These are phyloP conservation scores for Pelobates cultripes DNA, from an alignment of 2,797 vertebrate species.

Conservation along the genomic window DNA sequence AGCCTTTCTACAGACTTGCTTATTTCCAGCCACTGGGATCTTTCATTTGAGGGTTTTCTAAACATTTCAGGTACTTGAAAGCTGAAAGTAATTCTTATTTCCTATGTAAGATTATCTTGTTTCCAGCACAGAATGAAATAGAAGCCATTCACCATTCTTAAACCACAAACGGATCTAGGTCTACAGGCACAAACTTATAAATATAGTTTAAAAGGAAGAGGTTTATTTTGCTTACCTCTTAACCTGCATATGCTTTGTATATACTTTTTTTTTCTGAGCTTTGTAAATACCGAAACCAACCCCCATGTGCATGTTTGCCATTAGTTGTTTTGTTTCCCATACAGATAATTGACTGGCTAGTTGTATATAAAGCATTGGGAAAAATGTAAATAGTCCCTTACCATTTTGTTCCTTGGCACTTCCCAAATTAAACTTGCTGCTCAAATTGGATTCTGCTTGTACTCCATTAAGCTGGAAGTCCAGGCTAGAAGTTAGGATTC, in stretches of 20 bases:
- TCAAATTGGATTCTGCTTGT: conserved; percentile 86
- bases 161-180: conserved; percentile 64
- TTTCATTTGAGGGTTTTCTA: conserved; percentile 81
- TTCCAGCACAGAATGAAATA: conserved; percentile 78
- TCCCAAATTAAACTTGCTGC: conserved; percentile 86
- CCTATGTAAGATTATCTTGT: conserved; percentile 82
- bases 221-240: conserved; percentile 20
- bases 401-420: conserved; percentile 92
- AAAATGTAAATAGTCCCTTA: conserved; percentile 65
- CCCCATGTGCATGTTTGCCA: conserved; percentile 8
- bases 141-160: conserved; percentile 73
- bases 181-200: conserved; percentile 54
- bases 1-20: conserved; percentile 81
- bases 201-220: not conserved
- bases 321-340: conserved; percentile 7
- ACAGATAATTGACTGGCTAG: not conserved
- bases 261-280: conserved; percentile 24
- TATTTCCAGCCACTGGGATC: conserved; percentile 80
- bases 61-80: conserved; percentile 90
- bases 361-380: conserved; percentile 26
- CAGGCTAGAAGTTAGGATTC: conserved; percentile 83
- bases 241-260: conserved; percentile 26
- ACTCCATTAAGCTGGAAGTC: conserved; percentile 82
- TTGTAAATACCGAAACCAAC: conserved; percentile 18
- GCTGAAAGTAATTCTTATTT: conserved; percentile 87